Conservation (phyloP, 1,140 invertebrate species). For the Araneus ventricosus region DNA sequence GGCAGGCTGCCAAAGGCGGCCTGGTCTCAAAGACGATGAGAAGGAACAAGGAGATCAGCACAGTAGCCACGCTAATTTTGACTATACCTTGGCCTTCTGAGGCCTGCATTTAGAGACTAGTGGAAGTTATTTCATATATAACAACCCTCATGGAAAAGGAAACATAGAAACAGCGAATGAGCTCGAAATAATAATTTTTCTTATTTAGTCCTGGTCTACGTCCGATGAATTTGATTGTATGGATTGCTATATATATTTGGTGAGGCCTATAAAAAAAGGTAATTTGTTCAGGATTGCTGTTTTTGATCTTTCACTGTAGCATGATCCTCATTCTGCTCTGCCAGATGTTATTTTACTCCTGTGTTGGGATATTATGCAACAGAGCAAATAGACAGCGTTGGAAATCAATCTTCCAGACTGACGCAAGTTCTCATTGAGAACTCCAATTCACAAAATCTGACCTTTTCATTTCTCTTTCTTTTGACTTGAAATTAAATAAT, state of each 20-base stretch:
- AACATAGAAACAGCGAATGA: slow-evolving; percentile 1
- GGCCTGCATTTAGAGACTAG: slow-evolving; percentile 23
- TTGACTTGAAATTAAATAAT: too few relatives aligned
- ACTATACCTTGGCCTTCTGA: slow-evolving; percentile 21
- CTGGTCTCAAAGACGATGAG: slow-evolving; percentile 19
- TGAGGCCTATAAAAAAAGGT: not conserved
- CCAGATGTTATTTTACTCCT: slow-evolving; percentile 22
- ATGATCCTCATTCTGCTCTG: slow-evolving; percentile 32
- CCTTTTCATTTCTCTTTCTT: too few relatives aligned
- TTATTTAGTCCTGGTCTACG: not conserved
- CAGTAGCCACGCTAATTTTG: slow-evolving; percentile 19
- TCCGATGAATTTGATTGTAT: not conserved
- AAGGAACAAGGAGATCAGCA: slow-evolving; percentile 40
- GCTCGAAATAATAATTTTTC: not conserved
- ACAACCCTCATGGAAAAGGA: slow-evolving; percentile 3
- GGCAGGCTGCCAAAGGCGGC: slow-evolving; percentile 13
- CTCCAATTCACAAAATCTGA: not conserved
- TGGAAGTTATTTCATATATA: not conserved
- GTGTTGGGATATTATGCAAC: slow-evolving; percentile 17
- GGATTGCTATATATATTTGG: slow-evolving; percentile 11
- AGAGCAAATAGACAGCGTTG: slow-evolving; percentile 35
- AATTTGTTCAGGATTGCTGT: not conserved
- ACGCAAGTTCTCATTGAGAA: not conserved
- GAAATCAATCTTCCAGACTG: slow-evolving; percentile 13
- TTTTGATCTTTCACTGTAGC: not conserved